Evolutionary conservation across 2,888 invertebrate species (phyloP).

Genomic region (Phlogophora meticulosa): DNA sequence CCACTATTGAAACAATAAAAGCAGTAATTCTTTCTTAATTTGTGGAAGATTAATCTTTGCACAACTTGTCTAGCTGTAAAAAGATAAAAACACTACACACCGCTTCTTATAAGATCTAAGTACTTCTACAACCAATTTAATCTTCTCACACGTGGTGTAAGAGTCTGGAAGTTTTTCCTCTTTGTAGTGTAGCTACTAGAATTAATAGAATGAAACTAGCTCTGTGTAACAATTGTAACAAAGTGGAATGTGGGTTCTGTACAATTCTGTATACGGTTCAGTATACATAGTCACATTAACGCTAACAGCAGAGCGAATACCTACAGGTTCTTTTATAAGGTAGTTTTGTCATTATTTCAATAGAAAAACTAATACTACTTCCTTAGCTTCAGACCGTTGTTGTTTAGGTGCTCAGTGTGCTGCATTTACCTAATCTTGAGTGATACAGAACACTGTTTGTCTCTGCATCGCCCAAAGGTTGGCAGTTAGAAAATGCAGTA

Average conservation of each 20-base stretch:
- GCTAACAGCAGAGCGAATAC: no score
- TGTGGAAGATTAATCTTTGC: background rate
- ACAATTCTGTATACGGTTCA: background rate
- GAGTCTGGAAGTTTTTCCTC: conserved; percentile 10
- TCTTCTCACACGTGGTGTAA: conserved; percentile 3
- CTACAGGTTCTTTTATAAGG: no score
- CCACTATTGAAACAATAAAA: background rate
- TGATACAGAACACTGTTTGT: no score
- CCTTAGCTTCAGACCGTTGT: no score
- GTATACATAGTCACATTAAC: background rate
- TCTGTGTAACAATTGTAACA: conserved; percentile 1
- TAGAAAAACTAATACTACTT: no score
- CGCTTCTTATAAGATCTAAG: no score
- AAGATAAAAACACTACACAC: background rate
- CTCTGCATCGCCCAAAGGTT: no score
- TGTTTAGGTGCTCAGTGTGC: no score
- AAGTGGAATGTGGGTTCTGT: background rate
- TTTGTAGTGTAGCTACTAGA: background rate
- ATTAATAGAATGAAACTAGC: conserved; percentile 22
- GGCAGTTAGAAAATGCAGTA: no score
- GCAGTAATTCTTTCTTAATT: background rate
- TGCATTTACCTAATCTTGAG: no score
- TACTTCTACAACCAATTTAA: conserved; percentile 1
- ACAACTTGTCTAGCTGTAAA: background rate
- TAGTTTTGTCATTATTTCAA: no score